Evolutionary conservation across 53 echinoderm and acorn worm genomes (phyloP).

Genomic region (Zoroaster sp.): DNA sequence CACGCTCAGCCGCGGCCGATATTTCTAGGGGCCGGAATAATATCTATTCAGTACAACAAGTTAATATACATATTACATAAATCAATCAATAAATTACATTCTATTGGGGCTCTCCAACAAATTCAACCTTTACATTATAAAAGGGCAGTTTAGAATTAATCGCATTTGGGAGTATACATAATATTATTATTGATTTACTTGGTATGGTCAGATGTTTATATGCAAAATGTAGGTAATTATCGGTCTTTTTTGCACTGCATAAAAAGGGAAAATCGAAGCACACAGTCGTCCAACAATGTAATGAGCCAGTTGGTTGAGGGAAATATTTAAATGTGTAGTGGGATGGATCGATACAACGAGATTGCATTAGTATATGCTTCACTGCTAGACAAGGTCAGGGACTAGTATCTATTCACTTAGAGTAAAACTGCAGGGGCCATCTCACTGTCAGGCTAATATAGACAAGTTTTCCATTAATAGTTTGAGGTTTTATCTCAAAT

Average conservation of each 20-base stretch:
- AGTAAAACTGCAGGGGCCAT: neutral
- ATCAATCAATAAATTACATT: neutral
- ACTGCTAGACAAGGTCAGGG: constrained; percentile 13
- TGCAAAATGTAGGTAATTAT: neutral
- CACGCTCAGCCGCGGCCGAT: too few relatives aligned
- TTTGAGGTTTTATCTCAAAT: too few relatives aligned
- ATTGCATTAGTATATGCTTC: constrained; percentile 12
- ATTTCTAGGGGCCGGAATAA: too few relatives aligned
- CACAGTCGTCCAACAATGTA: neutral
- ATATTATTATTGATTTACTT: neutral
- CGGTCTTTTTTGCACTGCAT: neutral
- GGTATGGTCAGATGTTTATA: too few relatives aligned
- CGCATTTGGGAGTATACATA: too few relatives aligned
- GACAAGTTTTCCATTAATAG: too few relatives aligned
- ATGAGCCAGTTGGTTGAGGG: neutral
- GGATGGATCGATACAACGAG: neutral
- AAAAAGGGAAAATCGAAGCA: constrained; percentile 8
- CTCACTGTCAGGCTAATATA: neutral
- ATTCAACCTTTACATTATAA: neutral
- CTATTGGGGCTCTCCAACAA: neutral
- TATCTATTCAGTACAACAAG: too few relatives aligned
- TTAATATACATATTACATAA: neutral
- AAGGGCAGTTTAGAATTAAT: too few relatives aligned
- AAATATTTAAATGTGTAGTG: constrained; percentile 24
- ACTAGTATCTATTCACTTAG: neutral